Evolutionary conservation across 2,797 vertebrate genomes (phyloP).

Genomic region (Sebastiscus tertius): DNA sequence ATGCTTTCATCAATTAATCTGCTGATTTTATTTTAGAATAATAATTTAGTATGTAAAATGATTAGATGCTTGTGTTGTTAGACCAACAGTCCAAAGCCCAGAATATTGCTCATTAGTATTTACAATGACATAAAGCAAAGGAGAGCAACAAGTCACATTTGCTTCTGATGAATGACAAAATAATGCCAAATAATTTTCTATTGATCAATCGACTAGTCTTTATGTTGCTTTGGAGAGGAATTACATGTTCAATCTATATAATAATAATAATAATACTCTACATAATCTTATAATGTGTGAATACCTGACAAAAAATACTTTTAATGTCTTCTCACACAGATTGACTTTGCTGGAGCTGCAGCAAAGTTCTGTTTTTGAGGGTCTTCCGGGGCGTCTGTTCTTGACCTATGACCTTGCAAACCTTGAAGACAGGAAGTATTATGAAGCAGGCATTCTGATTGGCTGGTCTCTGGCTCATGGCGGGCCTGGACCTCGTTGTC

Average conservation of each 20-base stretch:
- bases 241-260: not conserved
- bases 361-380: conserved; percentile 73
- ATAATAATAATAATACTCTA: no score
- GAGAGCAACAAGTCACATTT: not conserved
- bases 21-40: not conserved
- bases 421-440: conserved; percentile 71
- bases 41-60: not conserved
- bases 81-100: not conserved
- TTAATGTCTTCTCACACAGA: conserved; percentile 36
- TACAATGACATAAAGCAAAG: not conserved
- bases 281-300: not conserved
- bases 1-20: not conserved
- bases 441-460: conserved; percentile 75
- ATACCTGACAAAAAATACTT: not conserved
- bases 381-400: conserved; percentile 66
- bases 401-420: conserved; percentile 74
- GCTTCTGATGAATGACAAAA: not conserved
- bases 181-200: not conserved
- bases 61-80: not conserved
- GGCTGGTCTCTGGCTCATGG: conserved; percentile 79
- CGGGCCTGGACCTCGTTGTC: conserved; percentile 71
- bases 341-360: conserved; percentile 71
- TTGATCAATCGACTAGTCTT: not conserved
- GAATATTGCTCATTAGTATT: not conserved
- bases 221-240: not conserved